Base-by-base conservation (phyloP, 2,888 invertebrate genomes). In the Subacronicta megacephala region DNA sequence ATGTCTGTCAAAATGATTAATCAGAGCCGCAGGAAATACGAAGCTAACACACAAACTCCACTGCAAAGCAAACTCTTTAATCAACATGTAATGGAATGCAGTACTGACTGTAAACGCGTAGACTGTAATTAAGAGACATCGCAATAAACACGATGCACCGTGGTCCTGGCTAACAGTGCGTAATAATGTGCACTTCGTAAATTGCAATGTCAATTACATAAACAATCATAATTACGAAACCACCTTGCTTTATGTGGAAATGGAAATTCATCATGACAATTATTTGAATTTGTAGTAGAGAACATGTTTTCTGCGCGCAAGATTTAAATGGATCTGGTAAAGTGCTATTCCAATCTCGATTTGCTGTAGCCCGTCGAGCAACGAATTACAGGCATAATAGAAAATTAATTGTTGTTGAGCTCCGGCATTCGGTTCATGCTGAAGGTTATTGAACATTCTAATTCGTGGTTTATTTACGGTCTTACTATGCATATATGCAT, bases 21-120 rank as follows among this genome's bases (percentile, higher is more conserved):
- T 9, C 9, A 10, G 26, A 10, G 26, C 10, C 10, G 26, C 26
- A 26, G 26, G 23, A 23, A 23, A 23, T 9, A 23, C 15, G 20
- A 12, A 46, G 20, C 37, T 16, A n/a, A 23, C 12, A 20, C 9
- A 17, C 41, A 31, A 36, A 23, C 23, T 10, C 2, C 3, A 10
- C 29, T 42, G 7, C 13, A 18, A n/a, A 29, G 20, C 7, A 10
- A 29, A 13, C 9, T 17, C 7, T 23, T 47, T 47, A 31, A 56
- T 64, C 47, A 23, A 38, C 47, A 26, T 26, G 13, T 62, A 53
- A 62, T 61, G 63, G 38, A 40, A 7, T 16, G 13, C n/a, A 29
- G 40, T 13, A 15, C 41, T 9, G 23, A 7, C 36, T 16, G 18
- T 10, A 10, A 16, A 20, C 33, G 20, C 13, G 12, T 23, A 23